These are phyloP conservation scores for Parnassius mnemosyne DNA, from an alignment of 2,888 invertebrate species.

Conservation along the genomic window DNA sequence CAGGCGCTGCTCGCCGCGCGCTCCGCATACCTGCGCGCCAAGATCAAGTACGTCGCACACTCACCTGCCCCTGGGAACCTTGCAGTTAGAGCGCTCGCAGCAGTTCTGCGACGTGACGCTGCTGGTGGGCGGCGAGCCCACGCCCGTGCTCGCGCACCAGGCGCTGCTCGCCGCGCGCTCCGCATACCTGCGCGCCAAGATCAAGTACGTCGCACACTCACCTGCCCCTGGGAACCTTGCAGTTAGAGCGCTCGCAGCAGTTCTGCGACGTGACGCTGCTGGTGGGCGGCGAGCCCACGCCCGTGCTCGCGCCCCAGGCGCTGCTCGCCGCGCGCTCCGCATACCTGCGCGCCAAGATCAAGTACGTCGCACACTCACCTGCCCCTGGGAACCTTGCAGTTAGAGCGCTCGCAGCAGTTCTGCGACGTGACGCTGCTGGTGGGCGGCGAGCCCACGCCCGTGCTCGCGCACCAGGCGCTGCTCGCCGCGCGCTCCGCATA, in stretches of 20 bases:
- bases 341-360: slow-evolving; percentile 84
- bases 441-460: slow-evolving; percentile 85
- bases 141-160: slow-evolving; percentile 89
- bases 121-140: slow-evolving; percentile 87
- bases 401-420: slow-evolving; percentile 87
- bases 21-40: slow-evolving; percentile 87
- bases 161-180: slow-evolving; percentile 95
- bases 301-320: slow-evolving; percentile 91
- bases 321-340: slow-evolving; percentile 94
- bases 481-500: slow-evolving; percentile 94
- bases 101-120: slow-evolving; percentile 96
- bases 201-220: slow-evolving; percentile 49
- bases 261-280: slow-evolving; percentile 95
- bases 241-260: slow-evolving; percentile 82
- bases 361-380: slow-evolving; percentile 41
- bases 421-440: slow-evolving; percentile 94
- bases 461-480: slow-evolving; percentile 92
- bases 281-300: slow-evolving; percentile 86
- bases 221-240: too few species aligned
- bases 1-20: slow-evolving; percentile 94
- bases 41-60: slow-evolving; percentile 61
- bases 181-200: slow-evolving; percentile 85
- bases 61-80: too few species aligned
- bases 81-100: slow-evolving; percentile 77
- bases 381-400: too few species aligned